Evolutionary conservation across 2,888 invertebrate genomes (phyloP), one percentile per base, ranked within the genome.

Genomic region (Adineta ricciae): DNA sequence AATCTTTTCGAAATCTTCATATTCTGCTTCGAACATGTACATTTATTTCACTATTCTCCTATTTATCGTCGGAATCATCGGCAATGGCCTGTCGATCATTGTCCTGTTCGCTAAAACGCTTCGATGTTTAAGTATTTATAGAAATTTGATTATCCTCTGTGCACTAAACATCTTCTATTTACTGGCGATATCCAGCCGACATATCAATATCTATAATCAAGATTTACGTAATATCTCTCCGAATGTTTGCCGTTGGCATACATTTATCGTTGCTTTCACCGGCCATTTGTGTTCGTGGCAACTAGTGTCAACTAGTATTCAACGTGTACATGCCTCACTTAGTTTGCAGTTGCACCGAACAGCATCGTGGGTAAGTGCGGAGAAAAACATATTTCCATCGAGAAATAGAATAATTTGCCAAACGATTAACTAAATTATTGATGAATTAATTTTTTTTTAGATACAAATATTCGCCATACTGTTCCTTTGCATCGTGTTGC

Each of bases 241-340:
- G 11, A 16, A 41, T 36, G 3, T 41, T 1, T 78, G 78, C 41
- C 78, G 41, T n/a, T n/a, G 38, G 2, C 78, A 78, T 78, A 41
- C 41, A 78, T 78, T 78, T 41, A 38, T n/a, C n/a, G 41, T 78
- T 2, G n/a, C 78, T 78, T 78, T 41, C 41, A 41, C 24, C 24
- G 78, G 78, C 14, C 78, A 78, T 78, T 16, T 78, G 19, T 78
- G 78, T 78, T 78, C 78, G 11, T 78, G 78, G 78, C 78, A 78
- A 78, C 41, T 78, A 24, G 24, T 38, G 11, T 78, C 78, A 78
- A 78, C 41, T 24, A 41, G 41, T 41, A 41, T 78, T 21, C 41
- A 78, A 78, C 78, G 78, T n/a, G 41, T 78, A 14, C 9, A 78
- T 78, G 78, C 41, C 24, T 41, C 41, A 11, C 78, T 78, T 41